These are phyloP conservation scores for Drosophila saltans DNA, from an alignment of 1,140 invertebrate genomes.

Conservation along the genomic window DNA sequence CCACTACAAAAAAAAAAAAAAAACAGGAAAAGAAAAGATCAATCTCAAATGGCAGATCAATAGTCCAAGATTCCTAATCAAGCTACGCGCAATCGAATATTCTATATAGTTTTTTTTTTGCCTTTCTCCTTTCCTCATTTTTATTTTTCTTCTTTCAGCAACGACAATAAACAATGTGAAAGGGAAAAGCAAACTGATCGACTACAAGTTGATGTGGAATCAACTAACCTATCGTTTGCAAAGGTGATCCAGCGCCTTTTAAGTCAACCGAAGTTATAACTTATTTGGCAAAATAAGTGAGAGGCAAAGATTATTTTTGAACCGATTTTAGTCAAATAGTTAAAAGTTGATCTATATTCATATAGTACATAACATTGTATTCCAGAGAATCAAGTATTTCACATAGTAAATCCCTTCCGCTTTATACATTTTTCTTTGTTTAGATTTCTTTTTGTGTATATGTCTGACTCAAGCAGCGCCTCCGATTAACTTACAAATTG, in stretches of 20 bases:
- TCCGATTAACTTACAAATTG: constrained; percentile 81
- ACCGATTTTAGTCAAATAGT: no score
- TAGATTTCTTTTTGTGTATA: constrained; percentile 30
- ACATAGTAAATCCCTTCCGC: constrained; percentile 25
- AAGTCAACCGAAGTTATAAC: no score
- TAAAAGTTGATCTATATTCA: no score
- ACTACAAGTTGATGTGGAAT: constrained; percentile 21
- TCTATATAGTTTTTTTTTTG: constrained; percentile 41
- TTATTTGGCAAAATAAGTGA: no score
- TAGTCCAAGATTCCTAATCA: constrained; percentile 62
- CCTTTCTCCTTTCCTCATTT: neutral
- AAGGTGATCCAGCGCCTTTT: neutral
- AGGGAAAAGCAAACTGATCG: constrained; percentile 8
- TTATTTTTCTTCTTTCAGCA: constrained; percentile 16
- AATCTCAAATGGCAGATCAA: constrained; percentile 23
- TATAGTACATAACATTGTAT: no score
- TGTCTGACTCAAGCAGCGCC: constrained; percentile 70
- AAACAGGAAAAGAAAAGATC: constrained; percentile 8
- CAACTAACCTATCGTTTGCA: neutral
- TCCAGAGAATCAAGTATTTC: constrained; percentile 19
- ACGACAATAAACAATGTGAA: constrained; percentile 62
- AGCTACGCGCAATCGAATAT: constrained; percentile 73
- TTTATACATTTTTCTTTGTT: constrained; percentile 21
- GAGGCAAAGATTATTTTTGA: no score
- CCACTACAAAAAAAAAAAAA: constrained; percentile 75